These are phyloP conservation scores for Dendrolimus houi DNA, from an alignment of 2,888 invertebrate genomes.

Conservation along the genomic window DNA sequence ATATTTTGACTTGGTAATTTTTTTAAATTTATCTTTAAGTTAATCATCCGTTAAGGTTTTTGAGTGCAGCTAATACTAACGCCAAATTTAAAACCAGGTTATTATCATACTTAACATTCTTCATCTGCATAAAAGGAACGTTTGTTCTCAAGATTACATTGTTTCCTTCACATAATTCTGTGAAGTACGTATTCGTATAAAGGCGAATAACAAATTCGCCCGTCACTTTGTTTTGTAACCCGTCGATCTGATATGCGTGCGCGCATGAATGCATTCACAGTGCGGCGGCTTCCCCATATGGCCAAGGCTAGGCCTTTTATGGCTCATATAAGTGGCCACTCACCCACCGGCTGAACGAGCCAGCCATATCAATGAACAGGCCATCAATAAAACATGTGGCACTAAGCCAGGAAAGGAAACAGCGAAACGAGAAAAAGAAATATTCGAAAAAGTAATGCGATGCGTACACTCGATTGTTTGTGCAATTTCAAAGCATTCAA, in stretches of 20 bases:
- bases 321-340: constrained; percentile 73
- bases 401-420: constrained; percentile 71
- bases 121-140: background rate
- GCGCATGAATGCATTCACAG: constrained; percentile 69
- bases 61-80: no score
- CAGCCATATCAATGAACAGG: constrained; percentile 74
- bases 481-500: constrained; percentile 67
- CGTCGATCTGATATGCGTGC: constrained; percentile 62
- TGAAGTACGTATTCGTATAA: constrained; percentile 13
- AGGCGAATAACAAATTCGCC: constrained; percentile 40
- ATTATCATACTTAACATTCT: no score
- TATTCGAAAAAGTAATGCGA: constrained; percentile 65
- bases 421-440: constrained; percentile 71
- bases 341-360: constrained; percentile 72
- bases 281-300: constrained; percentile 71
- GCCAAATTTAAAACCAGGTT: no score
- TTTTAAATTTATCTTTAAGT: no score
- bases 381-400: constrained; percentile 76
- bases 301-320: constrained; percentile 72
- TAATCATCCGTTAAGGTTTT: no score
- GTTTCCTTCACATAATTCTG: background rate
- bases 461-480: constrained; percentile 63
- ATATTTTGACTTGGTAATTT: no score
- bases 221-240: constrained; percentile 55
- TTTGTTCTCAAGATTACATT: background rate